These are phyloP conservation scores for Geococcyx californianus DNA, from an alignment of 2,113 vertebrate genomes.

Conservation along the genomic window DNA sequence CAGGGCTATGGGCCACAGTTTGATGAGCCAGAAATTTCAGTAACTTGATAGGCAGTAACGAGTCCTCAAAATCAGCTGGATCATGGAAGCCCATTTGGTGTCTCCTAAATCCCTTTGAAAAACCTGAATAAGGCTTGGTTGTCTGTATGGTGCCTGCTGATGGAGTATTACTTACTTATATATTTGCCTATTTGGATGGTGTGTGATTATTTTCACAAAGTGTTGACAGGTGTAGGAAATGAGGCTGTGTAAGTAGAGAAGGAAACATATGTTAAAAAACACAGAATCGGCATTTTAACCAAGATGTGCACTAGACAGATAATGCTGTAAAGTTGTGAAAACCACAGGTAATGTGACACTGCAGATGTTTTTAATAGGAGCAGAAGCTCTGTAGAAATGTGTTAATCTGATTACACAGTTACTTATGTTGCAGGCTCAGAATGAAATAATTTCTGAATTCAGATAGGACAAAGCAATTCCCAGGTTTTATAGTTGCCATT, in stretches of 20 bases:
- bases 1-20: background rate
- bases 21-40: background rate
- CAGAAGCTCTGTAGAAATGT: background rate
- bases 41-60: background rate
- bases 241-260: background rate
- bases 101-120: background rate
- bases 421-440: background rate
- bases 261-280: background rate
- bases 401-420: background rate
- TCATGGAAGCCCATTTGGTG: background rate
- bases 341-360: background rate
- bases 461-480: background rate
- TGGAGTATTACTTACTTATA: background rate
- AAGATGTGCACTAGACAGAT: background rate
- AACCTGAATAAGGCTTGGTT: background rate
- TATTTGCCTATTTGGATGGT: background rate
- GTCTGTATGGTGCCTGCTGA: background rate
- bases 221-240: background rate
- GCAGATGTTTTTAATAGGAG: background rate
- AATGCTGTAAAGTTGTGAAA: background rate
- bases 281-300: background rate
- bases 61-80: background rate
- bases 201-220: background rate
- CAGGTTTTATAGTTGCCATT: background rate
- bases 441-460: background rate